Conservation (phyloP, 2,888 invertebrate genomes). For the Brachypterus glaber region DNA sequence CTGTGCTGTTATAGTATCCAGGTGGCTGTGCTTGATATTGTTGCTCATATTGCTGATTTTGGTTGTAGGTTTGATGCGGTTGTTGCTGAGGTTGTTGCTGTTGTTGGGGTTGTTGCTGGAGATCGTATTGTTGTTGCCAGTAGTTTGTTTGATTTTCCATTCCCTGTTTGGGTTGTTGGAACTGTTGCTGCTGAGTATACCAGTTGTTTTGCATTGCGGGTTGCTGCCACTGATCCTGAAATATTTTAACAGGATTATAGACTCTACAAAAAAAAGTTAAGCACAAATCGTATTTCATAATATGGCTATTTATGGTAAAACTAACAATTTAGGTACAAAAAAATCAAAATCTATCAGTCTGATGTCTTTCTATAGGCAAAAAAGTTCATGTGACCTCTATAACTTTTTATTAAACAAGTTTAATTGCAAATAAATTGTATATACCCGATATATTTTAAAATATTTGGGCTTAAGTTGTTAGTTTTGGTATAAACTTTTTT, state of each 20-base stretch:
- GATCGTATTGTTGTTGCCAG: slow-evolving; percentile 21
- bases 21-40: slow-evolving; percentile 15
- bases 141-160: slow-evolving; percentile 26
- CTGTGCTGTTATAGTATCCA: slow-evolving; percentile 33
- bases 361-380: too few species aligned
- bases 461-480: too few species aligned
- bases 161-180: slow-evolving; percentile 28
- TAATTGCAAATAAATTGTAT: too few species aligned
- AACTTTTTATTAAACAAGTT: too few species aligned
- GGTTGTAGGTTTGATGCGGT: slow-evolving; percentile 16
- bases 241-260: slow-evolving; percentile 14
- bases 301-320: too few species aligned
- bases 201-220: slow-evolving; percentile 35
- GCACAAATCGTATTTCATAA: too few species aligned
- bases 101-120: slow-evolving; percentile 18
- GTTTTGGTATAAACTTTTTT: too few species aligned
- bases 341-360: too few species aligned
- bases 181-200: slow-evolving; percentile 35
- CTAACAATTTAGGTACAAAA: too few species aligned
- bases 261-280: too few species aligned
- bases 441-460: too few species aligned
- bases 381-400: too few species aligned
- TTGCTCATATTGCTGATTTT: slow-evolving; percentile 15
- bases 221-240: slow-evolving; percentile 36
- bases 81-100: slow-evolving; percentile 29